Percentiles rank a stretch among this genome's conserved stretches.
These are phyloP conservation scores for Aleiodes sp. DNA, from an alignment of 1,140 invertebrate species.

Conservation along the genomic window DNA sequence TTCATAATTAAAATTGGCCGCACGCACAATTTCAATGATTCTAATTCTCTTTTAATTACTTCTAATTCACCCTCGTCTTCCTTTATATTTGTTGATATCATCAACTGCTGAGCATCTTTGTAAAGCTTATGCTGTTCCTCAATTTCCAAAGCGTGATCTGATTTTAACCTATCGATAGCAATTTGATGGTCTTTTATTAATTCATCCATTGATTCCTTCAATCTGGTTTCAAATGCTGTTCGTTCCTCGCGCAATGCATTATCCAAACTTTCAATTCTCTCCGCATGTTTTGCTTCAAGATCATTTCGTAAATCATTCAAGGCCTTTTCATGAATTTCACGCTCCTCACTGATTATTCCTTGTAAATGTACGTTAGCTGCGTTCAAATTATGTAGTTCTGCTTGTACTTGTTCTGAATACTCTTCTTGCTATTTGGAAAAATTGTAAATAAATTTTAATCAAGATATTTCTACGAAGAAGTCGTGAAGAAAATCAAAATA, in stretches of 20 bases:
- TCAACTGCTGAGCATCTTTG: constrained; percentile 38
- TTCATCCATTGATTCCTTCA: constrained; percentile 28
- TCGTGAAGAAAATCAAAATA: constrained; percentile 1
- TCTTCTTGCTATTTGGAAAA: constrained; percentile 72
- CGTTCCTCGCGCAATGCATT: constrained; percentile 53
- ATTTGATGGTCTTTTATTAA: constrained; percentile 25
- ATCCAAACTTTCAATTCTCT: constrained; percentile 51
- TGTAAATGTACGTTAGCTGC: constrained; percentile 62
- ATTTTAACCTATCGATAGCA: constrained; percentile 46
- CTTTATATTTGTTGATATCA: not conserved
- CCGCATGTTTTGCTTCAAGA: constrained; percentile 50
- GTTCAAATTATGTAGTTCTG: constrained; percentile 55
- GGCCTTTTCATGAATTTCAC: constrained; percentile 52
- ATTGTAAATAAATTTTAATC: constrained; percentile 31
- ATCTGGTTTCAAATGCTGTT: constrained; percentile 30
- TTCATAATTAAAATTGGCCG: constrained; percentile 44
- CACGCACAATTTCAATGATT: constrained; percentile 24
- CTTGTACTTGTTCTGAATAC: constrained; percentile 67
- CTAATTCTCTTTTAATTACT: constrained; percentile 2
- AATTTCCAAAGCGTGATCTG: constrained; percentile 50
- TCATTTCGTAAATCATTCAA: constrained; percentile 55
- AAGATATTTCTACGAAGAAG: not conserved
- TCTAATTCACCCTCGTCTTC: not conserved
- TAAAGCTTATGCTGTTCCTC: constrained; percentile 42
- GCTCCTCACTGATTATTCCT: constrained; percentile 65